These are phyloP conservation scores for Benitochromis conjunctus DNA, from an alignment of 2,113 vertebrate genomes.

Conservation along the genomic window DNA sequence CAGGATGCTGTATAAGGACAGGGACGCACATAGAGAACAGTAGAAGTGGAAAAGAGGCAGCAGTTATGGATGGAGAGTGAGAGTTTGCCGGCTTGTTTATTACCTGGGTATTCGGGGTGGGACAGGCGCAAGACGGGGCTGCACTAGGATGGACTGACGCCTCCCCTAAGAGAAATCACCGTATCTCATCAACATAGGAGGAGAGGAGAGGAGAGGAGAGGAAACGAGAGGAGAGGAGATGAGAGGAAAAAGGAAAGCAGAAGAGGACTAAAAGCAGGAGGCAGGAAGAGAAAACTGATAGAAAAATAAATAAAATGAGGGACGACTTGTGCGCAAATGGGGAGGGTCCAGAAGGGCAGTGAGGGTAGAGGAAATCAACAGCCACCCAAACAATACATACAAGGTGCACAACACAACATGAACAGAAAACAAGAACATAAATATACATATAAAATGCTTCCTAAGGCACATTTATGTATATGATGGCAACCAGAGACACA, in stretches of 20 bases:
- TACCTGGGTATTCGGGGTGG: conserved; percentile 80
- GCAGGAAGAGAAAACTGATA: not conserved
- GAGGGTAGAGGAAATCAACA: conserved; percentile 32
- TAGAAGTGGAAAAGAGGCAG: conserved; percentile 48
- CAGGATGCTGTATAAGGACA: conserved; percentile 46
- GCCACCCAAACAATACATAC: conserved; percentile 37
- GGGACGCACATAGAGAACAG: conserved; percentile 61
- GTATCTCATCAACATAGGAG: conserved; percentile 80
- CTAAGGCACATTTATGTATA: conserved; percentile 1
- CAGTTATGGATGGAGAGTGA: conserved; percentile 60
- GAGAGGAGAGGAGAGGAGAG: conserved; percentile 45
- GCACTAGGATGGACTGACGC: conserved; percentile 84
- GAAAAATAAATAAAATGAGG: not conserved
- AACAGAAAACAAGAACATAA: conserved; percentile 34
- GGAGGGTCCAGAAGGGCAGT: conserved; percentile 6
- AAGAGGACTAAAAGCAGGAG: conserved; percentile 12
- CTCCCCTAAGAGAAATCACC: conserved; percentile 86
- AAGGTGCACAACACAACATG: conserved; percentile 25
- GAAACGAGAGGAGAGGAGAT: conserved; percentile 33
- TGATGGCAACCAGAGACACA: not conserved
- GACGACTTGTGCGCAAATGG: conserved; percentile 23
- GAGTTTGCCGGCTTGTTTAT: conserved; percentile 68
- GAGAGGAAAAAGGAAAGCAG: conserved; percentile 15
- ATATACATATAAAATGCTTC: conserved; percentile 19
- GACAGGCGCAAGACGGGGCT: conserved; percentile 79